A percentile compares a stretch with the other conserved stretches of the same genome.
Conservation (phyloP, 2,888 invertebrate genomes). For the Notocelia uddmanniana region DNA sequence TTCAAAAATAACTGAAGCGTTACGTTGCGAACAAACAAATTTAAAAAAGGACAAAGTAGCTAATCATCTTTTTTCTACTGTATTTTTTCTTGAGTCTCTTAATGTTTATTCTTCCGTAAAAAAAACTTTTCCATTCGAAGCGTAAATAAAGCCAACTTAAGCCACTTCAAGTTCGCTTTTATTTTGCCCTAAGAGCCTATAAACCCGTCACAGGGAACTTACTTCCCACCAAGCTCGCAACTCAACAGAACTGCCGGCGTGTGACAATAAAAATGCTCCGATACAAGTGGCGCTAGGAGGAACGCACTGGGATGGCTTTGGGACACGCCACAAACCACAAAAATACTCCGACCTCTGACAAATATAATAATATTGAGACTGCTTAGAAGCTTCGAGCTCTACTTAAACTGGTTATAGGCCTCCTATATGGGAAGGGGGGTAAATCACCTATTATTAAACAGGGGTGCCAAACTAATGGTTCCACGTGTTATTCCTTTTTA, state of each 20-base stretch:
- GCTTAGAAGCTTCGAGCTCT: slow-evolving; percentile 57
- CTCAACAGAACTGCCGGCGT: slow-evolving; percentile 73
- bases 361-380: slow-evolving; percentile 23
- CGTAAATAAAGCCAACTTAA: slow-evolving; percentile 64
- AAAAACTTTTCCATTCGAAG: slow-evolving; percentile 45
- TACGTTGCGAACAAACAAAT: neutral
- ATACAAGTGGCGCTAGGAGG: slow-evolving; percentile 82
- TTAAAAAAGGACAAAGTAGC: neutral
- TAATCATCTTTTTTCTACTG: neutral
- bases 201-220: slow-evolving; percentile 78
- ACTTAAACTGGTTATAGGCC: slow-evolving; percentile 63
- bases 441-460: slow-evolving; percentile 82
- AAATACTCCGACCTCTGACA: slow-evolving; percentile 53
- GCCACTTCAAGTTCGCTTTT: slow-evolving; percentile 76
- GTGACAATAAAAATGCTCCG: slow-evolving; percentile 80
- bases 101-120: slow-evolving; percentile 3
- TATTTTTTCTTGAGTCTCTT: no score
- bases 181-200: slow-evolving; percentile 76
- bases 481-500: slow-evolving; percentile 81
- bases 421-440: slow-evolving; percentile 60
- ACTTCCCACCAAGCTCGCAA: slow-evolving; percentile 75
- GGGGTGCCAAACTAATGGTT: slow-evolving; percentile 82
- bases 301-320: slow-evolving; percentile 72
- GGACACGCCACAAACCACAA: slow-evolving; percentile 74
- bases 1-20: neutral